phyloP scores from a whole-genome alignment of 2,113 vertebrate species.

The Anhinga anhinga region DNA sequence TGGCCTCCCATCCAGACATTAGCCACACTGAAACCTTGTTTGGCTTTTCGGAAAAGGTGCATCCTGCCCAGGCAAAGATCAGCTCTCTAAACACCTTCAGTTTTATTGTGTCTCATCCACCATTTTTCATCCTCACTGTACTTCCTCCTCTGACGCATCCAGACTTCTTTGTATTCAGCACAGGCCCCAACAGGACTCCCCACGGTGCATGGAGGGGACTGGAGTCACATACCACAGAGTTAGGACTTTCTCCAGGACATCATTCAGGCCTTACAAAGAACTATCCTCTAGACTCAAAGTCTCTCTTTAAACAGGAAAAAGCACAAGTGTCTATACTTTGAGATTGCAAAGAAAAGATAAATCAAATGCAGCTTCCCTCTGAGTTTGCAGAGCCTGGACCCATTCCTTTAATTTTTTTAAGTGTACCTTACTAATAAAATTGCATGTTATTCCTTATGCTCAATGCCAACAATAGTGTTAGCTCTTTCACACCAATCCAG shows the following conservation, averaged over 20 bases:
- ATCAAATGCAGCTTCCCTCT: neutral
- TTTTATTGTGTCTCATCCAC: neutral
- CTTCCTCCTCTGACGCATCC: neutral
- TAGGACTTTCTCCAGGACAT: neutral
- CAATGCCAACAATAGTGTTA: neutral
- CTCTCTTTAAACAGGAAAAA: neutral
- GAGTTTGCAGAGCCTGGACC: neutral
- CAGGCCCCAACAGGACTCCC: neutral
- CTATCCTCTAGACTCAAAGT: neutral
- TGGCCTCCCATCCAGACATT: neutral
- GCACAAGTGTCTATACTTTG: neutral
- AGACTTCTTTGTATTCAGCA: neutral
- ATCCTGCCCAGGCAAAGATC: neutral
- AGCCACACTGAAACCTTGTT: neutral
- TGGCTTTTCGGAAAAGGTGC: neutral
- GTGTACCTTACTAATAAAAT: neutral
- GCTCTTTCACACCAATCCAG: neutral
- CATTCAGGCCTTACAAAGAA: neutral
- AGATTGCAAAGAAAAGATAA: neutral
- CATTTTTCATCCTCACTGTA: neutral
- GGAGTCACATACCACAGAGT: neutral
- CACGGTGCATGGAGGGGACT: neutral
- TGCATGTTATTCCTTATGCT: neutral
- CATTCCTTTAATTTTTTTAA: neutral
- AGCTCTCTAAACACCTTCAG: neutral